Base-by-base conservation (phyloP, 2,113 vertebrate genomes). In the Corvus moneduloides region DNA sequence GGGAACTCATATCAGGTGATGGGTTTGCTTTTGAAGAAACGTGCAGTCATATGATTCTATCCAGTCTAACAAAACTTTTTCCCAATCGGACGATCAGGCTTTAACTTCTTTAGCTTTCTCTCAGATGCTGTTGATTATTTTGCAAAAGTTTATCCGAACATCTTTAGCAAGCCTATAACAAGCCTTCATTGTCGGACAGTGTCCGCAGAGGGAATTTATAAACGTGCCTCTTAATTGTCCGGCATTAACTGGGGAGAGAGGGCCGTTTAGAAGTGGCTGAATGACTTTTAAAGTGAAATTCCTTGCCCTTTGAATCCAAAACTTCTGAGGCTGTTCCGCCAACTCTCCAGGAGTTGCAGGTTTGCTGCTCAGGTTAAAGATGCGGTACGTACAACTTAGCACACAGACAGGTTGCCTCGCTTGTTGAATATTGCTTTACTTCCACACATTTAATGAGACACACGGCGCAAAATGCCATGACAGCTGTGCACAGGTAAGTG, bases 401-500 rank as follows among this genome's bases (percentile, higher is more conserved):
- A 80, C 56, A 41, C 44, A 19, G 87, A 55, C 78, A 41, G 87
- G 87, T 94, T 91, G 82, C 66, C 83, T 91, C 46, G 76, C 93
- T 89, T 96, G 55, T 92, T 92, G 89, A 82, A 55, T 27, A 21
- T 51, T 54, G 49, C 73, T 92, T 93, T 63, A 37, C 61, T 89
- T 80, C 81, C 35, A 78, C n/a, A 51, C 35, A 3, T 83, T 81
- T 75, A 68, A 48, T 41, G 90, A 80, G 58, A 24, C 46, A 58
- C 64, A 78, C 28, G 14, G 93, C 28, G 23, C 87, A 32, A 94
- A 96, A 79, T 9, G 90, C 88, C 51, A 2, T 74, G 84, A 66
- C 71, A 77, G 85, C 94, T 91, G 92, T 20, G 71, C 83, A 46
- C 97, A 98, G 97, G 98, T 98, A 98, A 98, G 97, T 97, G 91